phyloP scores from a whole-genome alignment of 2,113 vertebrate genomes.

The Mystacornis crossleyi region DNA sequence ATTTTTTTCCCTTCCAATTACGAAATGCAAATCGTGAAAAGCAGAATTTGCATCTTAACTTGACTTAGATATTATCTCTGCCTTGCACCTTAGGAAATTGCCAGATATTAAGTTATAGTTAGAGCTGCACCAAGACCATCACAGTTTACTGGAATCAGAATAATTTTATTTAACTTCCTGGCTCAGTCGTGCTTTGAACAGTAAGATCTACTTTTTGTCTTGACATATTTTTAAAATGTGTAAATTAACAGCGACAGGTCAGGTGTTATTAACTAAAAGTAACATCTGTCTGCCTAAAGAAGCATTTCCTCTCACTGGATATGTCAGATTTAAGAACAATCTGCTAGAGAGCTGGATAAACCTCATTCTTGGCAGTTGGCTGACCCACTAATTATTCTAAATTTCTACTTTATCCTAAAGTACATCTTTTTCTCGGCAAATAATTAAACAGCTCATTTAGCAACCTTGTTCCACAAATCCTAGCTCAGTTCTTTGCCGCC shows the following conservation, averaged over 20 bases:
- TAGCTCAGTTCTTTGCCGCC: not conserved
- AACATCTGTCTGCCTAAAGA: not conserved
- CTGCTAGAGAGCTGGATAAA: not conserved
- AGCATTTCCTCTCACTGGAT: not conserved
- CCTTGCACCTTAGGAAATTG: conserved; percentile 34
- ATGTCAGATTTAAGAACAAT: not conserved
- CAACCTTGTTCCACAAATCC: not conserved
- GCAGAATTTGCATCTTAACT: conserved; percentile 43
- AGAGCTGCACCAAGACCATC: not conserved
- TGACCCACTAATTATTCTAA: not conserved
- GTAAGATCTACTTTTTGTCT: not conserved
- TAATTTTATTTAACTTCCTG: not conserved
- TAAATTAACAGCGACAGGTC: not conserved
- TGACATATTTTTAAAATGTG: not conserved
- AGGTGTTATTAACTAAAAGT: not conserved
- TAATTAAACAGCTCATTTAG: not conserved
- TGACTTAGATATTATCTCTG: conserved; percentile 33
- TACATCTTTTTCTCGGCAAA: not conserved
- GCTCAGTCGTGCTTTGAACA: not conserved
- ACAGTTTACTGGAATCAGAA: not conserved
- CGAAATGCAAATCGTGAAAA: conserved; percentile 36
- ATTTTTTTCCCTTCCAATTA: conserved; percentile 19
- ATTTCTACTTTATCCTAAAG: not conserved
- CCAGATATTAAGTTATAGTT: not conserved
- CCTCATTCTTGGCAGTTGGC: not conserved